Base-by-base conservation (phyloP, 1,140 invertebrate species). In the Saccostrea cuccullata region DNA sequence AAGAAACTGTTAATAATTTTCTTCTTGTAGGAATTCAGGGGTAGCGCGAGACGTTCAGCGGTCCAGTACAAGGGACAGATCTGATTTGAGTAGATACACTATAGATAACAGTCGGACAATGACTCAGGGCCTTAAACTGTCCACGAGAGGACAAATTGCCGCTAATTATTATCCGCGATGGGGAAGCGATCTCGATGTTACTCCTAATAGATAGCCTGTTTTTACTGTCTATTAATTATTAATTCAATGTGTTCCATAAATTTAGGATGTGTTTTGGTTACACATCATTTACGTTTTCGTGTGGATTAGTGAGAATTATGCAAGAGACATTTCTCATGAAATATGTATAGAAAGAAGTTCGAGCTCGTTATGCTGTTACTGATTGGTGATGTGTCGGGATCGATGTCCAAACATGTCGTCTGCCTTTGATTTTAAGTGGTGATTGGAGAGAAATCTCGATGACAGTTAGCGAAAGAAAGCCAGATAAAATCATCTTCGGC, bases 271-370 rank as follows among this genome's bases (percentile, higher is more conserved):
- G 26, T 26, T 36, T 15, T 13, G 26, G 70, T 77, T 77, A 26
- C 70, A 36, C 70, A 26, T 77, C 70, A 77, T 77, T 77, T 36
- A 77, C 70, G 70, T 77, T 77, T 15, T 77, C 13, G 23, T 36
- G 23, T 26, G 70, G 70, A 77, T 77, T 77, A 77, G 70, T 77
- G 11, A 36, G 70, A 77, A 77, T 77, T 77, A 77, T 77, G 70
- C 70, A 77, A 77, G 70, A 77, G 70, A 77, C 70, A 30, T 17
- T 77, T 36, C 70, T 77, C 70, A 77, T 77, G 70, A 77, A 77
- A 77, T 36, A 77, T 77, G 30, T 36, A 77, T 77, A 17, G 23
- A 36, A 30, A 77, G 70, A 30, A 30, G 70, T 77, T 77, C 70
- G 70, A 77, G 11, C 26, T 77, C 23, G 70, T 77, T 12, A 77